These are phyloP conservation scores for Drosophila leonis DNA, from an alignment of 2,888 invertebrate genomes.

Conservation along the genomic window DNA sequence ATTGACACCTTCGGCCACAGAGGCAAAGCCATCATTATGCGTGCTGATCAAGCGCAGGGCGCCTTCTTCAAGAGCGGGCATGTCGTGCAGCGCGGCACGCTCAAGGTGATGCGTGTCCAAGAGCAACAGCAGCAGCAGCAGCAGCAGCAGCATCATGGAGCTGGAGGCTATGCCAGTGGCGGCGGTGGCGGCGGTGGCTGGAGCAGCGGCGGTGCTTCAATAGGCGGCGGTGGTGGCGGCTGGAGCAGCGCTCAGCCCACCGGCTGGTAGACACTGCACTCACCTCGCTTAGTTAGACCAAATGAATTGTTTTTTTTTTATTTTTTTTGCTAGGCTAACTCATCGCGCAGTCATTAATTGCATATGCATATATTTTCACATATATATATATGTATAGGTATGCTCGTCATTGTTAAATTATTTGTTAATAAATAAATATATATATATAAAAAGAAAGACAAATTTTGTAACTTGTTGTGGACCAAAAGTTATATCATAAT, in stretches of 20 bases:
- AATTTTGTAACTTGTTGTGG: constrained; percentile 48
- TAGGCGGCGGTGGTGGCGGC: constrained; percentile 11
- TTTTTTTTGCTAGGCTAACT: constrained; percentile 71
- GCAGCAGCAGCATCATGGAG: constrained; percentile 14
- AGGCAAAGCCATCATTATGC: constrained; percentile 70
- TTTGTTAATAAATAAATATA: constrained; percentile 53
- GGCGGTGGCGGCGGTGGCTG: constrained; percentile 25
- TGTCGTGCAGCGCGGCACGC: constrained; percentile 75
- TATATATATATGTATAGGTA: background rate
- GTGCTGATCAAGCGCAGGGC: constrained; percentile 66
- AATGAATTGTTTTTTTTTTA: constrained; percentile 61
- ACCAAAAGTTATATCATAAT: constrained; percentile 42
- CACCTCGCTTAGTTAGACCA: constrained; percentile 68
- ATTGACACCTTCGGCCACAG: constrained; percentile 68
- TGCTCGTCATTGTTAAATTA: constrained; percentile 56
- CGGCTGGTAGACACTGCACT: constrained; percentile 54
- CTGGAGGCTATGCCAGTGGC: constrained; percentile 11
- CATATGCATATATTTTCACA: background rate
- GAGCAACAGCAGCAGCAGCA: constrained; percentile 62
- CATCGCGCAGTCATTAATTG: constrained; percentile 52
- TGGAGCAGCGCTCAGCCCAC: constrained; percentile 39
- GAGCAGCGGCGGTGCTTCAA: constrained; percentile 25
- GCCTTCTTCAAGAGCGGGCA: constrained; percentile 74
- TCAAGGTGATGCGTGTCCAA: constrained; percentile 71
- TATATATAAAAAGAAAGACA: constrained; percentile 9